Percentiles rank a stretch among this genome's conserved stretches.
Evolutionary conservation across 1,140 invertebrate genomes (phyloP).

Genomic region (Lethrus apterus): DNA sequence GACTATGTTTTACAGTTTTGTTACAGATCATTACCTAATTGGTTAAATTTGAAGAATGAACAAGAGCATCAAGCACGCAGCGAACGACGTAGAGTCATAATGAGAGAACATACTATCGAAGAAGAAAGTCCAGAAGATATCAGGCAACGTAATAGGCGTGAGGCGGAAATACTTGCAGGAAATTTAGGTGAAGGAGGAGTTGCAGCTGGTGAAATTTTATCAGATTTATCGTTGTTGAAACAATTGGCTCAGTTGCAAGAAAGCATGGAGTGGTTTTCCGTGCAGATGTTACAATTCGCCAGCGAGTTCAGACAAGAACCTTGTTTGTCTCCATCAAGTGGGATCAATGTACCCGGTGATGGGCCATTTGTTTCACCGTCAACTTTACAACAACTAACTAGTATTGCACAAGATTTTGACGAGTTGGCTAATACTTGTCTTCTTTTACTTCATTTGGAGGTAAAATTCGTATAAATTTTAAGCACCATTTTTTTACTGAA

Average conservation of each 20-base stretch:
- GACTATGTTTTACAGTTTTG: too few species aligned
- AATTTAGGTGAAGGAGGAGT: slow-evolving; percentile 81
- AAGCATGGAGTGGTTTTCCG: slow-evolving; percentile 77
- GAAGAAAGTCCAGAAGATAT: slow-evolving; percentile 71
- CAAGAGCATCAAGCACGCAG: slow-evolving; percentile 39
- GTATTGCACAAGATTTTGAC: slow-evolving; percentile 73
- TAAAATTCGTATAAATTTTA: slow-evolving; percentile 16
- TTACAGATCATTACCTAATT: slow-evolving; percentile 71
- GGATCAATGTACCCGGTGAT: neutral
- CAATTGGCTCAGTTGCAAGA: slow-evolving; percentile 85
- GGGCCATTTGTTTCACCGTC: slow-evolving; percentile 31
- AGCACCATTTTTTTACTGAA: slow-evolving; percentile 9
- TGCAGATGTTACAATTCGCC: slow-evolving; percentile 46
- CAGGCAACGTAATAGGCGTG: slow-evolving; percentile 71
- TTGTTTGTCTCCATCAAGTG: slow-evolving; percentile 38
- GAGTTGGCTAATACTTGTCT: slow-evolving; percentile 86
- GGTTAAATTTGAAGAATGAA: slow-evolving; percentile 63
- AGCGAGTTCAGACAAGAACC: slow-evolving; percentile 44
- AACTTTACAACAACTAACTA: slow-evolving; percentile 48
- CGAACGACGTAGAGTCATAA: slow-evolving; percentile 30
- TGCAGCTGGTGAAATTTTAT: slow-evolving; percentile 75
- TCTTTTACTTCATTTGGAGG: slow-evolving; percentile 85
- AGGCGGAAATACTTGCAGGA: slow-evolving; percentile 85
- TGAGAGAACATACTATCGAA: slow-evolving; percentile 50
- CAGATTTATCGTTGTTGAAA: slow-evolving; percentile 63